A percentile compares a stretch with the other conserved stretches of the same genome.
Conservation (phyloP, 2,888 invertebrate species). For the Plemyria rubiginata region DNA sequence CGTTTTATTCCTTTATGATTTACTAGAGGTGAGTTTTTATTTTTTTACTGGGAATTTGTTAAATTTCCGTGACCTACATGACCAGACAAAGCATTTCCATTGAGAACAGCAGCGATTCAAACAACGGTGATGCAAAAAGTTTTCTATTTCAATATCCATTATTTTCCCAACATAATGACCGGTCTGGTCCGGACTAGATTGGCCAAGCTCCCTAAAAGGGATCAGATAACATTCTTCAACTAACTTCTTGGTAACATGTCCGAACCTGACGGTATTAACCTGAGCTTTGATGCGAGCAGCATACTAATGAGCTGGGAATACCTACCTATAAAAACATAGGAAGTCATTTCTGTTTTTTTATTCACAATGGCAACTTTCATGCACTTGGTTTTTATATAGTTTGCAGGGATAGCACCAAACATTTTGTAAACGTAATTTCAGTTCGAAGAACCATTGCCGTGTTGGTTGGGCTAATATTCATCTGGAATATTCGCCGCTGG, state of each 20-base stretch:
- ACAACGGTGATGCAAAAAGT: slow-evolving; percentile 6
- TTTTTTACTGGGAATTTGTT: slow-evolving; percentile 4
- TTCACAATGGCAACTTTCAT: slow-evolving; percentile 18
- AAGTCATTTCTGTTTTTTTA: slow-evolving; percentile 21
- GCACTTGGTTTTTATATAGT: neutral
- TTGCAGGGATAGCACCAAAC: neutral
- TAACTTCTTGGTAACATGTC: slow-evolving; percentile 35
- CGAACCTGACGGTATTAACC: slow-evolving; percentile 35
- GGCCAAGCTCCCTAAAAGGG: slow-evolving; percentile 29
- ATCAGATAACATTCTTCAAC: slow-evolving; percentile 34
- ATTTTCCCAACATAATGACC: slow-evolving; percentile 13
- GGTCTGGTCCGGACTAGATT: slow-evolving; percentile 22
- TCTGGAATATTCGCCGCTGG: too few species aligned
- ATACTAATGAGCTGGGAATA: slow-evolving; percentile 34
- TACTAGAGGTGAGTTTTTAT: slow-evolving; percentile 68
- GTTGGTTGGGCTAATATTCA: too few species aligned
- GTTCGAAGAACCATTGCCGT: too few species aligned
- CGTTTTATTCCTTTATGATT: slow-evolving; percentile 73
- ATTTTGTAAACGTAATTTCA: too few species aligned
- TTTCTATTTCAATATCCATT: slow-evolving; percentile 15
- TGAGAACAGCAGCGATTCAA: neutral
- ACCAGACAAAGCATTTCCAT: neutral
- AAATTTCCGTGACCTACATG: neutral
- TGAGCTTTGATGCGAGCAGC: slow-evolving; percentile 23
- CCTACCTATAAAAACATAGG: slow-evolving; percentile 20